Conservation (phyloP, 1,140 invertebrate genomes). For the Brachionus rubens region DNA sequence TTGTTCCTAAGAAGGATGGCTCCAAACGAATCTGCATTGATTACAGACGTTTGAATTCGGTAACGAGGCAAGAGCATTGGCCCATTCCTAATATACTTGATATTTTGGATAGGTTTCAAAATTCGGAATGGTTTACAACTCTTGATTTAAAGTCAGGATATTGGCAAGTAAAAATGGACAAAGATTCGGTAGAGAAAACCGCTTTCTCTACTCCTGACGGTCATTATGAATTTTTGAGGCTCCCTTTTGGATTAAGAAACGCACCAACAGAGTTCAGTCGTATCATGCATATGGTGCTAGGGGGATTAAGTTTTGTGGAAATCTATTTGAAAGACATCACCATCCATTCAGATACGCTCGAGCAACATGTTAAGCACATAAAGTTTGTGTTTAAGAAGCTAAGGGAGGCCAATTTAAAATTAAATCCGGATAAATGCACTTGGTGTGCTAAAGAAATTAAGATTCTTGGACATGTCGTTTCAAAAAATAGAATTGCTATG, state of each 20-base stretch:
- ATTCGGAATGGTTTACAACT: slow-evolving; percentile 31
- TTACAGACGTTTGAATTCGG: slow-evolving; percentile 59
- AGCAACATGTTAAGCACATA: slow-evolving; percentile 48
- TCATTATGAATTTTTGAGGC: not conserved
- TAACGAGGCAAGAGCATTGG: no score
- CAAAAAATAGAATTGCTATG: slow-evolving; percentile 52
- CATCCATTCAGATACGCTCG: slow-evolving; percentile 53
- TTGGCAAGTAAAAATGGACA: slow-evolving; percentile 58
- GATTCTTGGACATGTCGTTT: slow-evolving; percentile 60
- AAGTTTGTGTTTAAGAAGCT: slow-evolving; percentile 54
- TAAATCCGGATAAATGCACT: slow-evolving; percentile 47
- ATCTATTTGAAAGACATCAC: slow-evolving; percentile 50
- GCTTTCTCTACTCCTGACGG: slow-evolving; percentile 48
- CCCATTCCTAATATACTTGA: no score
- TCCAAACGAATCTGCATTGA: slow-evolving; percentile 59
- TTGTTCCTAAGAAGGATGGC: slow-evolving; percentile 60
- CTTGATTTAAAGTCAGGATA: slow-evolving; percentile 62
- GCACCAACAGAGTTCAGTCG: slow-evolving; percentile 52
- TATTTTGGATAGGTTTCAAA: no score
- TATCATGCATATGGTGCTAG: slow-evolving; percentile 62
- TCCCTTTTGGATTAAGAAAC: not conserved
- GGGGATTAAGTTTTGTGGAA: not conserved
- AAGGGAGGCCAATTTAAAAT: slow-evolving; percentile 36
- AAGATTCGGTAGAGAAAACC: slow-evolving; percentile 47
- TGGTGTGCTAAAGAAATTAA: slow-evolving; percentile 49